Percentiles rank a stretch among this genome's conserved stretches.
phyloP scores from a whole-genome alignment of 2,888 invertebrate species.

The Amphipoea oculea region DNA sequence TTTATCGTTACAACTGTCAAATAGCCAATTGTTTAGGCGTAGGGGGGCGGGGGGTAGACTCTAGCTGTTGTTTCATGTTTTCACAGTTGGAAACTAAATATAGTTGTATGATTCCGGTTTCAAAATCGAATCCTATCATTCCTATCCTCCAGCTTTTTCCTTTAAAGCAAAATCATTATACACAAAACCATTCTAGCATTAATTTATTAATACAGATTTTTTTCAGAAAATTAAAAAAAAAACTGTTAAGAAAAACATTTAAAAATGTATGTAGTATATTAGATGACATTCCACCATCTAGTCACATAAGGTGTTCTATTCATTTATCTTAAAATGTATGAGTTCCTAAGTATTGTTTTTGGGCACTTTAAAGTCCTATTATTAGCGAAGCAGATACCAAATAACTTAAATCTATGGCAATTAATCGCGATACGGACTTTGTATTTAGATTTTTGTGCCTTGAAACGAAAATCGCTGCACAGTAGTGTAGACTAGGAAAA shows the following conservation, averaged over 20 bases:
- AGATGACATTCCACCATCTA: constrained; percentile 87
- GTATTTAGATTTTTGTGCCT: constrained; percentile 78
- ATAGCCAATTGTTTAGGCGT: constrained; percentile 59
- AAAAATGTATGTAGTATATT: constrained; percentile 69
- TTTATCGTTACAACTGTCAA: too few relatives aligned
- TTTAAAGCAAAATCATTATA: constrained; percentile 47
- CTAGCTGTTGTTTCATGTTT: constrained; percentile 53
- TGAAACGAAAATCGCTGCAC: constrained; percentile 77
- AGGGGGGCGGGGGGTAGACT: constrained; percentile 50
- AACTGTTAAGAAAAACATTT: constrained; percentile 40
- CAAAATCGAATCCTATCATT: constrained; percentile 51
- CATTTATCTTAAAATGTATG: constrained; percentile 64
- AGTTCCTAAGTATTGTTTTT: constrained; percentile 66
- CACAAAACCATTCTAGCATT: constrained; percentile 52
- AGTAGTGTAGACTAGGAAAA: constrained; percentile 77
- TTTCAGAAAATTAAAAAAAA: constrained; percentile 35
- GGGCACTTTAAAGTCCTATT: constrained; percentile 56
- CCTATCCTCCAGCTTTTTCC: constrained; percentile 51
- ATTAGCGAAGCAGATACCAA: constrained; percentile 52
- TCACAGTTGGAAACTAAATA: constrained; percentile 44
- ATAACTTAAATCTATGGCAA: constrained; percentile 53
- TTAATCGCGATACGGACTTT: constrained; percentile 60
- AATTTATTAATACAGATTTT: constrained; percentile 40
- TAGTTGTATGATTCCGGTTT: constrained; percentile 54
- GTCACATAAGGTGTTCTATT: constrained; percentile 80